Base-by-base conservation (phyloP, 1,140 invertebrate genomes). In the Gonatopus flavifemur region DNA sequence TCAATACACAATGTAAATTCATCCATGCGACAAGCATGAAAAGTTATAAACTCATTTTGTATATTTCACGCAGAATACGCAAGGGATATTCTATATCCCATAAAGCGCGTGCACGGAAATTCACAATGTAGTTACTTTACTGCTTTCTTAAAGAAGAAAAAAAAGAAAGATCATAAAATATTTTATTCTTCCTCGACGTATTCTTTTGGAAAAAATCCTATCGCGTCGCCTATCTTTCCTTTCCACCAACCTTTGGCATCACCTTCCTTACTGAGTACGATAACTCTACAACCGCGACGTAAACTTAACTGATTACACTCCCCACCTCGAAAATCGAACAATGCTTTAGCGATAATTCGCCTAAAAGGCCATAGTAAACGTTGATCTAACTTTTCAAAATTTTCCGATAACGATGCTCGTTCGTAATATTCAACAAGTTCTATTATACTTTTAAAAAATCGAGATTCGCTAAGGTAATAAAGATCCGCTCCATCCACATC, bases 351-450 rank as follows among this genome's bases (percentile, higher is more conserved):
- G 31, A 86, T 79, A 15, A 90, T 83, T 46, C 88, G 83, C 18
- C 86, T 80, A 69, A 84, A 91, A 12, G 89, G 88, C 86, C 87
- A 90, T 43, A 87, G 78, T 16, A 92, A 72, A 40, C 82, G 82
- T 48, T 88, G 88, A 72, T 91, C 86, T 42, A 90, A 72, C 1
- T 87, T 89, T n/a, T 88, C 87, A 77, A 97, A 98, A 74, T 94
- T 96, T 78, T 96, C 93, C 2, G 86, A 84, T 38, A 97, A 78
- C 67, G 90, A 93, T 48, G 88, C 89, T 38, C 88, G 83, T 72
- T 96, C 89, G 72, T 98, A 97, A 77, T 90, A 94, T 32, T 88
- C 86, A 36, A 97, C 86, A 19, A 97, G 81, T 71, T 96, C 93
- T 60, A 92, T 87, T 43, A 94, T 85, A 64, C 87, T 90, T 64